A percentile compares a stretch with the other conserved stretches of the same genome.
Conservation (phyloP, 2,888 invertebrate species). For the Agrenia bidenticulata region DNA sequence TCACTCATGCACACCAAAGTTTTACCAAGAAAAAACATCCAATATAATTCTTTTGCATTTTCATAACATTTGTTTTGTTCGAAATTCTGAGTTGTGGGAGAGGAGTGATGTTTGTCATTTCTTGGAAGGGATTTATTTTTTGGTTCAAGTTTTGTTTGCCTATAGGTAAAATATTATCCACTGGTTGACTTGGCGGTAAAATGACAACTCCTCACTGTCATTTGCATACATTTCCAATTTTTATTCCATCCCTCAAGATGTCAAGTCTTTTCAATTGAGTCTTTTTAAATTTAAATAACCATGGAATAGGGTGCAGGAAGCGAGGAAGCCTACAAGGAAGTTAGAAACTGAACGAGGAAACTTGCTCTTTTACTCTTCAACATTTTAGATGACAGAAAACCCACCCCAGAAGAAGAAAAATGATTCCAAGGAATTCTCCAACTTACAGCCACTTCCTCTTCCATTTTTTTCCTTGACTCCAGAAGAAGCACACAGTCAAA, state of each 20-base stretch:
- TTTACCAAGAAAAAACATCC: neutral
- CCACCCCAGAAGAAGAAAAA: conserved; percentile 32
- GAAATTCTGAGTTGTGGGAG: neutral
- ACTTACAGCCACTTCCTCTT: neutral
- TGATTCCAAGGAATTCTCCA: conserved; percentile 30
- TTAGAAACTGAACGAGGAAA: neutral
- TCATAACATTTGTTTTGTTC: neutral
- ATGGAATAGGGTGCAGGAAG: conserved; percentile 21
- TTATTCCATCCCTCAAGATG: conserved; percentile 11
- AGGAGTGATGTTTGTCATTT: too few relatives aligned
- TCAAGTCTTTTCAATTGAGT: conserved; percentile 26
- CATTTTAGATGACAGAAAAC: conserved; percentile 20
- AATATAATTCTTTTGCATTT: neutral
- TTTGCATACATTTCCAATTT: conserved; percentile 23
- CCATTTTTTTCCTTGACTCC: conserved; percentile 19
- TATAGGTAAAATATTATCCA: neutral
- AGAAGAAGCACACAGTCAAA: too few relatives aligned
- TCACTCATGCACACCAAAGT: neutral
- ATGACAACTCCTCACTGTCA: conserved; percentile 13
- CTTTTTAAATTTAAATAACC: conserved; percentile 31
- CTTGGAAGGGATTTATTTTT: neutral
- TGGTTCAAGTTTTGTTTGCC: neutral
- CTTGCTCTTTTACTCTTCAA: conserved; percentile 19
- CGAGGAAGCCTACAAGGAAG: conserved; percentile 5
- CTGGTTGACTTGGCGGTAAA: neutral